These are phyloP conservation scores for Gyrodactylus salaris DNA, from an alignment of 1,140 invertebrate genomes.

Conservation along the genomic window DNA sequence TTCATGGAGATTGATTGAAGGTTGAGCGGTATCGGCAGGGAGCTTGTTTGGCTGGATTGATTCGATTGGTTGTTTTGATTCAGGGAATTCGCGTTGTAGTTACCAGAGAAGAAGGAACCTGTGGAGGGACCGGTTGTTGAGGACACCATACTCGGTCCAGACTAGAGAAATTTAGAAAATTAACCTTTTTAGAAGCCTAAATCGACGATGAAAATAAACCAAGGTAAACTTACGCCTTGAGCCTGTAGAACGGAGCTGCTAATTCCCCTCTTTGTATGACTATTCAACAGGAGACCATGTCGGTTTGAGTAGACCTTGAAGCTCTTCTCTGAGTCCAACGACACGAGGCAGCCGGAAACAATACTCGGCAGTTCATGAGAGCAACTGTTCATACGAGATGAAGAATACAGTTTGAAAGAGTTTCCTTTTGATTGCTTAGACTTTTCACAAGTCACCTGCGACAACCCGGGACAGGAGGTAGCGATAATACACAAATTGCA, in stretches of 20 bases:
- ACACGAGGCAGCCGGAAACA: conserved; percentile 74
- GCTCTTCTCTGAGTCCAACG: conserved; percentile 29
- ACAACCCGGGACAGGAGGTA: too few species aligned
- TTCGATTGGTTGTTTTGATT: not conserved
- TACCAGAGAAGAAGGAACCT: not conserved
- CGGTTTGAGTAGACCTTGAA: not conserved
- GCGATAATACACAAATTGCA: too few species aligned
- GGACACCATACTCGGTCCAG: not conserved
- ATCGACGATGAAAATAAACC: not conserved
- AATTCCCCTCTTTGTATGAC: not conserved
- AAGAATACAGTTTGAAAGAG: not conserved
- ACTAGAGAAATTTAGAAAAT: too few species aligned
- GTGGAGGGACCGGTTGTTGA: not conserved
- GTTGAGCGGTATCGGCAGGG: not conserved
- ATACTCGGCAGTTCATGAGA: conserved; percentile 36
- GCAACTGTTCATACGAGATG: not conserved
- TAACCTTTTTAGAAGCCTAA: not conserved
- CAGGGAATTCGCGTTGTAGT: not conserved
- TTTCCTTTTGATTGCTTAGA: not conserved
- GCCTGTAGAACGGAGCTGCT: not conserved
- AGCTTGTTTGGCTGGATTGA: not conserved
- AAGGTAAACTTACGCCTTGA: not conserved
- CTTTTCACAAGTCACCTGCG: too few species aligned
- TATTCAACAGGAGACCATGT: not conserved
- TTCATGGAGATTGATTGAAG: not conserved